phyloP scores from a whole-genome alignment of 2,888 invertebrate genomes.

The Amphimallon solstitiale region DNA sequence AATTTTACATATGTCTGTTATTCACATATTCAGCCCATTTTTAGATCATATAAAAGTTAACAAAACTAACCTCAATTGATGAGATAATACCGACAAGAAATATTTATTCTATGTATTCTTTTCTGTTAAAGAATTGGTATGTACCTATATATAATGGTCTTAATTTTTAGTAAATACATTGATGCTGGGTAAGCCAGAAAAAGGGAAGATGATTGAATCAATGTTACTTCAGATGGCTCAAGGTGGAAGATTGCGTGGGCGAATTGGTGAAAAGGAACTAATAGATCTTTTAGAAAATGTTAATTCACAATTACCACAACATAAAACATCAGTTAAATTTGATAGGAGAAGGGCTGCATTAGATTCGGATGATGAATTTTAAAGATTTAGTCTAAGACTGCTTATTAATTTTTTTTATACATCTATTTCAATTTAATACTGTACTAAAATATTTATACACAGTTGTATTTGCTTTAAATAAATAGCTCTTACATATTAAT shows the following conservation, averaged over 20 bases:
- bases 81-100: too few relatives aligned
- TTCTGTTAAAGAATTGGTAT: background rate
- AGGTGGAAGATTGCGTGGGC: constrained; percentile 85
- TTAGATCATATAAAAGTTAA: too few relatives aligned
- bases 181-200: constrained; percentile 94
- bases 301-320: constrained; percentile 83
- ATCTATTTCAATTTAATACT: constrained; percentile 12
- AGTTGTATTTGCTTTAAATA: constrained; percentile 26
- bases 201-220: constrained; percentile 92
- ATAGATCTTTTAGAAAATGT: constrained; percentile 87
- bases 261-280: constrained; percentile 86
- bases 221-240: constrained; percentile 96
- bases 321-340: constrained; percentile 85
- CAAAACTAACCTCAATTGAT: too few relatives aligned
- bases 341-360: constrained; percentile 88
- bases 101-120: background rate
- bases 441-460: constrained; percentile 27
- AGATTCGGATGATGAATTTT: constrained; percentile 77
- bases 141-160: background rate
- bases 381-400: constrained; percentile 24
- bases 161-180: constrained; percentile 86
- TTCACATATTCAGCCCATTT: too few relatives aligned
- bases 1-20: too few relatives aligned
- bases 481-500: constrained; percentile 15
- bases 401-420: constrained; percentile 42